These are phyloP conservation scores for Acronicta psi DNA, from an alignment of 2,888 invertebrate species.

Conservation along the genomic window DNA sequence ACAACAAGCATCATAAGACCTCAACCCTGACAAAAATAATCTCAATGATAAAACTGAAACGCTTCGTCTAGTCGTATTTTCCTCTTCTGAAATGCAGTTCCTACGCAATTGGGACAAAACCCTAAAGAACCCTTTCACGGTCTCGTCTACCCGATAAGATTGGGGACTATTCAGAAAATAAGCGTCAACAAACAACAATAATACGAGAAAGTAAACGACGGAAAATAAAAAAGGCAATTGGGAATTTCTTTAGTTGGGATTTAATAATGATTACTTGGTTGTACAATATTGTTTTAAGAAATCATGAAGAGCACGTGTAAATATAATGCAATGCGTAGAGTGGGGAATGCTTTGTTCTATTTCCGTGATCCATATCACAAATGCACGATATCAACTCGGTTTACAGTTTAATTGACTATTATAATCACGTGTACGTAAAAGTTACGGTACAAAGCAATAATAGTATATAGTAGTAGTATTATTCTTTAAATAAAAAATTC, in stretches of 20 bases:
- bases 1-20: constrained; percentile 22
- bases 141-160: constrained; percentile 63
- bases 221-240: constrained; percentile 58
- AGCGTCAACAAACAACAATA: constrained; percentile 66
- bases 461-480: constrained; percentile 5
- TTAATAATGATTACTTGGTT: constrained; percentile 39
- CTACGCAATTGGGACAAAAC: constrained; percentile 59
- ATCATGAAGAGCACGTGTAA: constrained; percentile 1
- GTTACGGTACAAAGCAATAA: too few species aligned
- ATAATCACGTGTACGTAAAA: too few species aligned
- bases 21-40: constrained; percentile 35
- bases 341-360: too few species aligned
- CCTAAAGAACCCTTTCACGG: constrained; percentile 63
- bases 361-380: too few species aligned
- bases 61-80: constrained; percentile 52
- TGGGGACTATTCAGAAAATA: constrained; percentile 60
- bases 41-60: constrained; percentile 29
- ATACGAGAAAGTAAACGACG: constrained; percentile 62
- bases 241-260: constrained; percentile 45
- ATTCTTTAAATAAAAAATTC: constrained; percentile 35
- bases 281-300: constrained; percentile 35
- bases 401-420: too few species aligned
- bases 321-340: not conserved
- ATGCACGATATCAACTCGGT: too few species aligned
- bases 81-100: constrained; percentile 56